These are phyloP conservation scores for Leptopilina drosophilae DNA, from an alignment of 2,888 invertebrate genomes.

Conservation along the genomic window DNA sequence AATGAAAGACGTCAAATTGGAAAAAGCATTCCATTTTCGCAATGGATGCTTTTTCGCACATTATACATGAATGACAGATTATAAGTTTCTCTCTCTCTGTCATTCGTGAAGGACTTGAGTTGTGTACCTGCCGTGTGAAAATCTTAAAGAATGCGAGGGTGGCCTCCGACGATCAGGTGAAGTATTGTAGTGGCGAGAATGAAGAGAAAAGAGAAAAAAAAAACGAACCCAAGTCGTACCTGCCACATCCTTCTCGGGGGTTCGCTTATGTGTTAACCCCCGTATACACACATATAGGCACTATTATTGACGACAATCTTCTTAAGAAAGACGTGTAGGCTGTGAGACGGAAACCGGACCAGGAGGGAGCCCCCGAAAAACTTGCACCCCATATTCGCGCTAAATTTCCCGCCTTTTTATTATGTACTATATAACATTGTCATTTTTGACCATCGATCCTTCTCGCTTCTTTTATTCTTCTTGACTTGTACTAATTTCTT, in stretches of 20 bases:
- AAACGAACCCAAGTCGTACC: slow-evolving; percentile 66
- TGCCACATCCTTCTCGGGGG: slow-evolving; percentile 59
- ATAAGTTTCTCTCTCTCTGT: too few species aligned
- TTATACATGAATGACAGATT: not conserved
- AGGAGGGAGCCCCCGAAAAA: slow-evolving; percentile 21
- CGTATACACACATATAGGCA: too few species aligned
- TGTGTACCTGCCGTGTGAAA: slow-evolving; percentile 67
- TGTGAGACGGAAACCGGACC: slow-evolving; percentile 24
- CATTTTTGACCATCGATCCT: not conserved
- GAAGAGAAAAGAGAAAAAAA: slow-evolving; percentile 46
- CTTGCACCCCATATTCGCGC: slow-evolving; percentile 33
- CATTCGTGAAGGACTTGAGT: not conserved
- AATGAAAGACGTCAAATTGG: not conserved
- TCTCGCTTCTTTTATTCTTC: not conserved
- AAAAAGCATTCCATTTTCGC: not conserved
- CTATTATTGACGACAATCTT: slow-evolving; percentile 22
- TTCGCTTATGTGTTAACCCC: slow-evolving; percentile 43
- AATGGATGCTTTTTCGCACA: not conserved
- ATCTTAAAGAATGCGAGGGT: slow-evolving; percentile 69
- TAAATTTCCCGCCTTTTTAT: slow-evolving; percentile 40
- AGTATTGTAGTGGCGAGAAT: slow-evolving; percentile 69
- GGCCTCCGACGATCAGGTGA: slow-evolving; percentile 70
- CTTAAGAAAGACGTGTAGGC: not conserved
- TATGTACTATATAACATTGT: not conserved
- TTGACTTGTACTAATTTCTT: not conserved